Base-by-base conservation (phyloP, 2,113 vertebrate species). In the Azemiops feae region DNA sequence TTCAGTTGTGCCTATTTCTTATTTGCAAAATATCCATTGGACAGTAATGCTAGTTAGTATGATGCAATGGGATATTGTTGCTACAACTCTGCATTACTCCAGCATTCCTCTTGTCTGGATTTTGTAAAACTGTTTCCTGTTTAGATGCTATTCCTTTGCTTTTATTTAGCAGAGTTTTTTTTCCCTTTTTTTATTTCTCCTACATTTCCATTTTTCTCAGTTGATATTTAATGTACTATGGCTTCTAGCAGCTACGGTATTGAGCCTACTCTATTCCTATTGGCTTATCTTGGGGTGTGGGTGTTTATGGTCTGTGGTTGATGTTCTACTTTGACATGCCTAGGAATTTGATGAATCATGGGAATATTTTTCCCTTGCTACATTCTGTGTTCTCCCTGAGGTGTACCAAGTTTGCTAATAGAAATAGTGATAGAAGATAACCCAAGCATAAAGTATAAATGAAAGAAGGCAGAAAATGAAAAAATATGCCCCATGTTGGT, bases 401-500 rank as follows among this genome's bases (percentile, higher is more conserved):
- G 8, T 30, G 43, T 85, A 23, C 52, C 10, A 54, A 85, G 52
- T 91, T 47, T 45, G 23, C 53, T 58, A 8, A 22, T 60, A 50
- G 81, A 58, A 53, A 5, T 9, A 91, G 3, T 10, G 34, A 85
- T 39, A 86, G 9, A n/a, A 57, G 16, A 3, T 54, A 89, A 81
- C 0, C 69, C 39, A 39, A n/a, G 10, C 23, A 45, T 89, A 53
- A 81, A 69, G 16, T 8, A 50, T 55, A 88, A 54, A 89, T 89
- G n/a, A 89, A 57, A 34, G 34, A 89, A 34, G n/a, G 87, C 87
- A 91, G 69, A n/a, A 81, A 47, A 0, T 0, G 4, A 0, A 4
- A 55, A 43, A 50, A 0, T 14, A 0, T 1, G 16, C 0, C 0
- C 54, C 12, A 14, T 89, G 87, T 45, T 60, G 1, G 55, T 1